Evolutionary conservation across 2,797 vertebrate species (phyloP).

Genomic region (Sphenopsis melanotis): DNA sequence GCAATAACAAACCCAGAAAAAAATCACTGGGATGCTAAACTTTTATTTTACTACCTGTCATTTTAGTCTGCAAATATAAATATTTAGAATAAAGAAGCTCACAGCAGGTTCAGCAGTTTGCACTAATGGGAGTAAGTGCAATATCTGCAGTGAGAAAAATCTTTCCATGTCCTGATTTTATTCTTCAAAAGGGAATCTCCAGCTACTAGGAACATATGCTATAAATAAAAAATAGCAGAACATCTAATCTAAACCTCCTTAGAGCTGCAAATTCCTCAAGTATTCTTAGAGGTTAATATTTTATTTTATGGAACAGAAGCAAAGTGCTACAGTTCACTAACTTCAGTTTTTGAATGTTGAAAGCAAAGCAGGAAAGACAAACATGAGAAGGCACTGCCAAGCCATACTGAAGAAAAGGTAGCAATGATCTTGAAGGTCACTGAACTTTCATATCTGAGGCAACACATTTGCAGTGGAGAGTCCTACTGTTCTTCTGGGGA

Average conservation of each 20-base stretch:
- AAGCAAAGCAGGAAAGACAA: not conserved
- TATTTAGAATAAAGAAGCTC: slow-evolving; percentile 35
- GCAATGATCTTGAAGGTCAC: not conserved
- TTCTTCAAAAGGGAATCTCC: slow-evolving; percentile 43
- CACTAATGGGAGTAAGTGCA: slow-evolving; percentile 27
- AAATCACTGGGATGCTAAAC: not conserved
- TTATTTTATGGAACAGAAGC: not conserved
- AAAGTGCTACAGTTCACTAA: not conserved
- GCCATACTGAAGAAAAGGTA: not conserved
- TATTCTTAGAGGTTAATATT: slow-evolving; percentile 18
- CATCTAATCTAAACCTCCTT: slow-evolving; percentile 2
- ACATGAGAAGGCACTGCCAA: not conserved
- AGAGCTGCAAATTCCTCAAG: not conserved
- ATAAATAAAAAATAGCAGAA: slow-evolving; percentile 47
- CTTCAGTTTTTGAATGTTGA: not conserved
- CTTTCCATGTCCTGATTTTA: slow-evolving; percentile 31
- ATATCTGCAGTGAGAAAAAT: not conserved
- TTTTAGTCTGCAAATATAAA: slow-evolving; percentile 38
- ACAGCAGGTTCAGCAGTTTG: not conserved
- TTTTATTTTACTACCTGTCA: slow-evolving; percentile 29
- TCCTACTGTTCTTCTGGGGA: not conserved
- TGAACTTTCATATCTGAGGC: not conserved
- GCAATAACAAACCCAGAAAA: not conserved
- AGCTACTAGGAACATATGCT: not conserved
- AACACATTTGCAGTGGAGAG: not conserved